phyloP scores from a whole-genome alignment of 2,113 vertebrate species.

The Dipodomys ordii region DNA sequence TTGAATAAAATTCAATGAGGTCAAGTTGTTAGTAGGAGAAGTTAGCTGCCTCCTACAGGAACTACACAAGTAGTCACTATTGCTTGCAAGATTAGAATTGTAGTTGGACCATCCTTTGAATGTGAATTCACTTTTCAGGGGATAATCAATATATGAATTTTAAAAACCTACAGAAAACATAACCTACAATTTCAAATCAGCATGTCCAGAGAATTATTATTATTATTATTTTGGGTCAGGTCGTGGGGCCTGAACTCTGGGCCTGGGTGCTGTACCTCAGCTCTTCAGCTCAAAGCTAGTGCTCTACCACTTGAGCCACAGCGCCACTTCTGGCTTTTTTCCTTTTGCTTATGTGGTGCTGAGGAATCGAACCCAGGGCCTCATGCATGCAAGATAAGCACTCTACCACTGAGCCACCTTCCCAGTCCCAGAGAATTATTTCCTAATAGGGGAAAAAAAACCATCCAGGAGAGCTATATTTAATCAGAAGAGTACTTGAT shows the following conservation, averaged over 20 bases:
- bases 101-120: neutral
- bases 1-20: neutral
- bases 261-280: too few species aligned
- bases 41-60: neutral
- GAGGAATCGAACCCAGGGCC: too few species aligned
- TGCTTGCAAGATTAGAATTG: neutral
- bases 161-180: constrained; percentile 12
- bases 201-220: constrained; percentile 32
- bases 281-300: too few species aligned
- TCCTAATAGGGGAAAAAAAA: neutral
- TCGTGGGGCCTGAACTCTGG: too few species aligned
- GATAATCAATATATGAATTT: constrained; percentile 23
- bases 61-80: neutral
- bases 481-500: constrained; percentile 22
- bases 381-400: neutral
- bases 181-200: constrained; percentile 38
- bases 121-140: neutral
- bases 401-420: too few species aligned
- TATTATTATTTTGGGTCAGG: too few species aligned
- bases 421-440: too few species aligned
- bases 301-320: too few species aligned
- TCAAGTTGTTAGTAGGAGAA: neutral
- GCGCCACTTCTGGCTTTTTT: too few species aligned
- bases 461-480: neutral
- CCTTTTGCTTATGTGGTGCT: too few species aligned